A percentile compares a stretch with the other conserved stretches of the same genome.
Evolutionary conservation across 2,113 vertebrate genomes (phyloP).

Genomic region (Prionailurus bengalensis): DNA sequence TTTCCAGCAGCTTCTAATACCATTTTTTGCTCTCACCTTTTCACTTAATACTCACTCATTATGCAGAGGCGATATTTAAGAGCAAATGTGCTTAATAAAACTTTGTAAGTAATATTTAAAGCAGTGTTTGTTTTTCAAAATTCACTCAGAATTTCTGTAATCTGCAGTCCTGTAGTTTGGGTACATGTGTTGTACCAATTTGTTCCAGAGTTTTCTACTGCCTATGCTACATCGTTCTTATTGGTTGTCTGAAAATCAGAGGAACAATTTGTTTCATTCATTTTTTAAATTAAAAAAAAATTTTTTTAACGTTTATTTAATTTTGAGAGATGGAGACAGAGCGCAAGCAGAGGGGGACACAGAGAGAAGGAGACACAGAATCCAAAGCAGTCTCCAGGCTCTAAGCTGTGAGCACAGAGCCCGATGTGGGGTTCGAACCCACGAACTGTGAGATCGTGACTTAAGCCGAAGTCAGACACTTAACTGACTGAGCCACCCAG

Average conservation of each 20-base stretch:
- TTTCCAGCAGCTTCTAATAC: background rate
- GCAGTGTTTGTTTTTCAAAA: background rate
- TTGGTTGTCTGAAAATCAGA: background rate
- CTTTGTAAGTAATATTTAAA: slow-evolving; percentile 7
- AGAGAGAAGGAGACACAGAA: too few species aligned
- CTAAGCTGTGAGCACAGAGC: too few species aligned
- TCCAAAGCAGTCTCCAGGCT: too few species aligned
- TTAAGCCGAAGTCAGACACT: too few species aligned
- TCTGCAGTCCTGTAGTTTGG: background rate
- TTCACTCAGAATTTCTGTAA: background rate
- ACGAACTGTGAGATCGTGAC: too few species aligned
- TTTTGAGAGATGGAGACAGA: too few species aligned
- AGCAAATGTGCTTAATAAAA: background rate
- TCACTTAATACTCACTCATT: background rate
- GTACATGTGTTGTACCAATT: background rate
- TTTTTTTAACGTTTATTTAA: too few species aligned
- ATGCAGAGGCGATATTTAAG: background rate
- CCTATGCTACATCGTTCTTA: background rate
- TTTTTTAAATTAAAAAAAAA: background rate
- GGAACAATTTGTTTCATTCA: background rate
- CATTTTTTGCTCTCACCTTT: background rate
- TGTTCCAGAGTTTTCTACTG: background rate
- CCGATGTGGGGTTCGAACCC: too few species aligned
- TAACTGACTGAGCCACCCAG: too few species aligned
- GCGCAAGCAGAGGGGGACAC: too few species aligned